Conservation (phyloP, 2,888 invertebrate species). For the Drosophila formosana region DNA sequence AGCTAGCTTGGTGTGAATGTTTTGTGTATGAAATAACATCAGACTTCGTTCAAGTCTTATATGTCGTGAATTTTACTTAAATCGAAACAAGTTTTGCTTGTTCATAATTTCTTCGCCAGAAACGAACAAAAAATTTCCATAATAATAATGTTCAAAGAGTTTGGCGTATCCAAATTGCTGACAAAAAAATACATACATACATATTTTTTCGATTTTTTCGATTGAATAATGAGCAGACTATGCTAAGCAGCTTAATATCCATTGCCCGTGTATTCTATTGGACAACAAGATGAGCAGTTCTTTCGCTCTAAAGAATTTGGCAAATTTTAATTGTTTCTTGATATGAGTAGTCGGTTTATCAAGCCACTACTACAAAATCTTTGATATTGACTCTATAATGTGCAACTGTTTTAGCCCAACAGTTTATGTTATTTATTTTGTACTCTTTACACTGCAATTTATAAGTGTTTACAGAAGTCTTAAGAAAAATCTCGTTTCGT, state of each 20-base stretch:
- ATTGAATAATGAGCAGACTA: conserved; percentile 19
- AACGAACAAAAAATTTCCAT: conserved; percentile 30
- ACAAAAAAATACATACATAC: conserved; percentile 9
- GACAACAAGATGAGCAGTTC: conserved; percentile 2
- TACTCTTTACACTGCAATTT: not conserved
- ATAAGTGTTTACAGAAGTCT: conserved; percentile 25
- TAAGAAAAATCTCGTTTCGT: not conserved
- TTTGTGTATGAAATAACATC: conserved; percentile 29
- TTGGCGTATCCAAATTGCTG: conserved; percentile 22
- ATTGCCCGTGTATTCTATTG: not conserved
- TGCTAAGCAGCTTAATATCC: conserved; percentile 7
- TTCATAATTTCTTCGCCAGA: conserved; percentile 22
- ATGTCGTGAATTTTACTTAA: conserved; percentile 19
- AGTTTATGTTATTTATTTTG: not conserved
- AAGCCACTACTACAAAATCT: no score
- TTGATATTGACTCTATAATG: not conserved
- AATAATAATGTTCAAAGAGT: conserved; percentile 21
- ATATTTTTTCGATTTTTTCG: conserved; percentile 11
- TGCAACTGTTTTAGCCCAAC: not conserved
- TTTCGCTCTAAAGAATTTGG: not conserved
- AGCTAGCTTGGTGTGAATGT: conserved; percentile 16
- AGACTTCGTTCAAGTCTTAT: conserved; percentile 31
- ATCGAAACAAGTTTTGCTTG: conserved; percentile 34
- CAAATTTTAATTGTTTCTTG: not conserved
- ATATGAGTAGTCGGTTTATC: not conserved